Evolutionary conservation across 92 coral and sea anemone genomes (phyloP).

Genomic region (Diadumene lineata): DNA sequence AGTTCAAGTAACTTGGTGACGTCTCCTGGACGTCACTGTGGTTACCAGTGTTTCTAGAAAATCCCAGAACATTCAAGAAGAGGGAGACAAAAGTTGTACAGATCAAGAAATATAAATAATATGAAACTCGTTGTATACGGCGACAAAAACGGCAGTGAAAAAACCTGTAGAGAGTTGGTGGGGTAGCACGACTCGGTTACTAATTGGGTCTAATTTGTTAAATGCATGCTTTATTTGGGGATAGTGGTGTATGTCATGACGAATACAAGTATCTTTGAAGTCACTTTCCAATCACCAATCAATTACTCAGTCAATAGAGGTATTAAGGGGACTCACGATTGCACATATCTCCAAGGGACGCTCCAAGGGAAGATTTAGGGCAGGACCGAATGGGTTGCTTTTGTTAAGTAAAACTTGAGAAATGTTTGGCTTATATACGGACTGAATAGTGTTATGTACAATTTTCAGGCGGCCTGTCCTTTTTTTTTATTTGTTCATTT

Average conservation of each 20-base stretch:
- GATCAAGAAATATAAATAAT: slow-evolving; percentile 27
- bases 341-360: no score
- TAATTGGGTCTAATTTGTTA: not conserved
- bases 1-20: slow-evolving; percentile 14
- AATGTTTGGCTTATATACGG: no score
- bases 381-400: no score
- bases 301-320: no score
- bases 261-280: not conserved
- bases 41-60: not conserved
- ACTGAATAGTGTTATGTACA: no score
- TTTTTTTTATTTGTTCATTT: no score
- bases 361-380: no score
- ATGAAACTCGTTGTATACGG: slow-evolving; percentile 23
- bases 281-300: not conserved
- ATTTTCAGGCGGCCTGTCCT: no score
- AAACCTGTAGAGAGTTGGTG: slow-evolving; percentile 10
- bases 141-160: slow-evolving; percentile 23
- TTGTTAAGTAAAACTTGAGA: no score
- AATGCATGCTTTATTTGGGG: slow-evolving; percentile 6
- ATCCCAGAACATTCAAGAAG: slow-evolving; percentile 15
- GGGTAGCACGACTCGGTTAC: not conserved
- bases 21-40: slow-evolving; percentile 11
- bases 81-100: slow-evolving; percentile 11
- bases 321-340: no score
- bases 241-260: not conserved